phyloP scores from a whole-genome alignment of 64 coral and sea anemone species.

The Dendronephthya gigantea region DNA sequence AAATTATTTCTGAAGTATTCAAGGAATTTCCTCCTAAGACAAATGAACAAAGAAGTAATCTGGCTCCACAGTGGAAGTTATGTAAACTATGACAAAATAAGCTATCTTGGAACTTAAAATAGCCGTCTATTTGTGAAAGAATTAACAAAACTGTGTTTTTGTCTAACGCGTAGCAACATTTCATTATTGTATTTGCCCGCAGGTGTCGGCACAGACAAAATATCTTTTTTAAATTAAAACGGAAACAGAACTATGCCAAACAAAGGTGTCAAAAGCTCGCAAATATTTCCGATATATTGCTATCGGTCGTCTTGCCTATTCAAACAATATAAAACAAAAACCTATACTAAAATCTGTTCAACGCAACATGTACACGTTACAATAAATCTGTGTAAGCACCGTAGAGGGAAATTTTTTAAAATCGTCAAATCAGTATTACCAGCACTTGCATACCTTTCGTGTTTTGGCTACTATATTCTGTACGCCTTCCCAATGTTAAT shows the following conservation, averaged over 20 bases:
- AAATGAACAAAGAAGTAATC: not conserved
- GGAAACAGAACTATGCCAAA: constrained; percentile 6
- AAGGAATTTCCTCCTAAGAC: not conserved
- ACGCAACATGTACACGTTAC: not conserved
- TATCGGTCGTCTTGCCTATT: not conserved
- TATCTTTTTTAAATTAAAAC: not conserved
- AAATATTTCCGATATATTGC: constrained; percentile 6
- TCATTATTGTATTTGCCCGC: not conserved
- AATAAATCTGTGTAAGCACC: not conserved
- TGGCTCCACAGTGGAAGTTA: not conserved
- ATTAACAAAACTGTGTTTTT: not conserved
- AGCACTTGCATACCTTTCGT: not conserved
- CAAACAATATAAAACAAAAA: not conserved
- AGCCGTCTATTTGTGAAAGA: not conserved
- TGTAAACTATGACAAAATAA: not conserved
- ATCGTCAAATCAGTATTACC: not conserved
- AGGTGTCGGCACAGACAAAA: constrained; percentile 14
- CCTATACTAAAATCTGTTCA: not conserved
- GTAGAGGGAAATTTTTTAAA: not conserved
- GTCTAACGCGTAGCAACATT: not conserved
- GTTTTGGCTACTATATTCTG: not conserved
- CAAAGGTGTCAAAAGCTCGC: not conserved
- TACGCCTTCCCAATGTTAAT: not conserved
- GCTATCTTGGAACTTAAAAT: not conserved
- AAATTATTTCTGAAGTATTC: not conserved